Conservation (phyloP, 53 echinoderm and acorn worm genomes). For the Astropecten irregularis region DNA sequence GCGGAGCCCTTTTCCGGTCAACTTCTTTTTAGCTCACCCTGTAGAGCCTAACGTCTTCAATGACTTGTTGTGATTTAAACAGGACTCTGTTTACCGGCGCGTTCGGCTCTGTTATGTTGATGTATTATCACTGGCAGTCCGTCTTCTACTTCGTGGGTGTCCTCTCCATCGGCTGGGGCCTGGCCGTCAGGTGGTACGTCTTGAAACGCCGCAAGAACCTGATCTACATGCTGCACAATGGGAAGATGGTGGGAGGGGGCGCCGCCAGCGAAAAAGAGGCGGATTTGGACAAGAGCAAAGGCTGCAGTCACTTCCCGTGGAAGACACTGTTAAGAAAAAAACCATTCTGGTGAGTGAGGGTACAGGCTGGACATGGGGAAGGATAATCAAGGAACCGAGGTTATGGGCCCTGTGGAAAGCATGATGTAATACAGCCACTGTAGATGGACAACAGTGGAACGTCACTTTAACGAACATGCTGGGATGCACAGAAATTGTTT, state of each 20-base stretch:
- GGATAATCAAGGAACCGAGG: no score
- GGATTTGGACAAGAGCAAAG: not conserved
- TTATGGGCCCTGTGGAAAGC: no score
- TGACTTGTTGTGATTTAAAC: no score
- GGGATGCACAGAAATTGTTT: no score
- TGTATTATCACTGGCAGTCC: conserved; percentile 60
- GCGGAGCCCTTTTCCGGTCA: no score
- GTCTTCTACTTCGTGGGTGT: conserved; percentile 81
- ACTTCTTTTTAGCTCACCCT: no score
- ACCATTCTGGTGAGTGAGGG: conserved; percentile 78
- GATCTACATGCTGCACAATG: conserved; percentile 53
- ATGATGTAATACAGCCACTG: no score
- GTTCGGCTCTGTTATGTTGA: conserved; percentile 79
- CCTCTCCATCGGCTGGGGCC: conserved; percentile 58
- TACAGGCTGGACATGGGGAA: no score
- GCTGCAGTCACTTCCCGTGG: conserved; percentile 44
- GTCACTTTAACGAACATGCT: no score
- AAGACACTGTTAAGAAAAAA: conserved; percentile 55
- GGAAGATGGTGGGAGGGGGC: conserved; percentile 21
- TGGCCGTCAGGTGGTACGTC: conserved; percentile 23
- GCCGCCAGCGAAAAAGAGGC: not conserved
- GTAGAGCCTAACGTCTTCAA: no score
- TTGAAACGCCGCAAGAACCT: conserved; percentile 26
- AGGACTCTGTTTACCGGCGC: conserved; percentile 82
- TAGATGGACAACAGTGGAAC: no score